A percentile compares a stretch with the other conserved stretches of the same genome.
Conservation (phyloP, 2,113 vertebrate genomes). For the Odocoileus hemionus region DNA sequence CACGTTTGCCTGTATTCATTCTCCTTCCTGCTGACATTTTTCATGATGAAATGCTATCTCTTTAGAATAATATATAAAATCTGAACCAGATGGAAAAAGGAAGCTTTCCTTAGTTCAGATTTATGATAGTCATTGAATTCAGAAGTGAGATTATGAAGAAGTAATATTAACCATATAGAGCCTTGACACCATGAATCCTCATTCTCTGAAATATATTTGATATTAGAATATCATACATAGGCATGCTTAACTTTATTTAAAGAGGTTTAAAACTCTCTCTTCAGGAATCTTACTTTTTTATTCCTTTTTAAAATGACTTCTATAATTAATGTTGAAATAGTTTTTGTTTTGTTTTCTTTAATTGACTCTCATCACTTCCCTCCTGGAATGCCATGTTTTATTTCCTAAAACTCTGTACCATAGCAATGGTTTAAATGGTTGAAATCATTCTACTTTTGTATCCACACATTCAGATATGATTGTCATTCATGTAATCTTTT, state of each 20-base stretch:
- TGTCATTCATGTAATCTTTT: neutral
- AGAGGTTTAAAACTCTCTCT: neutral
- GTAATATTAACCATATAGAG: neutral
- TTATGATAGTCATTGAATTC: neutral
- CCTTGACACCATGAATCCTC: neutral
- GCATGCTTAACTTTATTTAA: neutral
- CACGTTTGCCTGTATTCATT: neutral
- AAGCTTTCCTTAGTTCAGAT: neutral
- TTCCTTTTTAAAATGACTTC: neutral
- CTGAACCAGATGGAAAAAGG: constrained; percentile 8
- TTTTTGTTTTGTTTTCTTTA: constrained; percentile 5
- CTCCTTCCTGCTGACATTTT: neutral
- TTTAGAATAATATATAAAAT: neutral
- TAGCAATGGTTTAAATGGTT: neutral
- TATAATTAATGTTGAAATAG: neutral
- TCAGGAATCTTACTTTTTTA: neutral
- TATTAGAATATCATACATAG: neutral
- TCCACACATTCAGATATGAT: neutral
- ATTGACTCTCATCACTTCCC: neutral
- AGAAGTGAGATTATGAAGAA: neutral
- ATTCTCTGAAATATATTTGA: neutral
- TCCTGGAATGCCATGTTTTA: neutral
- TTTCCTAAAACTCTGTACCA: neutral
- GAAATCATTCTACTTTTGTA: neutral
- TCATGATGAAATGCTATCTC: neutral